Evolutionary conservation across 2,888 invertebrate species (phyloP), one percentile per base, ranked within the genome.

Genomic region (Hyalella azteca): DNA sequence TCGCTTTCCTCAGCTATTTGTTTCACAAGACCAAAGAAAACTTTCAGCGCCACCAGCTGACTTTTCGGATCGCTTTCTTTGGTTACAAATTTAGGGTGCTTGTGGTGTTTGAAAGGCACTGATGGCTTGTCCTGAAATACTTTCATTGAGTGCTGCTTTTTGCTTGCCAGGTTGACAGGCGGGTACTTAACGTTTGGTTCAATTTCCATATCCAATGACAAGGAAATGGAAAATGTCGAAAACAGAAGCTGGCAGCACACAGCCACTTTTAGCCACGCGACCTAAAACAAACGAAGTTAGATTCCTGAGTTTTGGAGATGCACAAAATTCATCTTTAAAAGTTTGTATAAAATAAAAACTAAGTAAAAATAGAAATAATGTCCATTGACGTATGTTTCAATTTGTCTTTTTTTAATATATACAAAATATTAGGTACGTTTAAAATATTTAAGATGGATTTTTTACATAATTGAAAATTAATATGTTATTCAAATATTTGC

Each of bases 11-110:
- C 66, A 0, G 39, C 66, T 7, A 66, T 36, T 66, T 66, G 66
- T 19, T 66, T 66, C 29, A 66, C 66, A 39, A 66, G 66, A 36
- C 36, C 66, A 3, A 66, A 19, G 66, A 66, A 66, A 36, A 66
- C 36, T 66, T 66, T 66, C 1, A 66, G 66, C 3, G 66, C 66
- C n/a, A 66, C 36, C 15, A 66, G 39, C 66, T 66, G 66, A n/a
- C 36, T 66, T 66, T 15, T 66, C 36, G 66, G 15, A 19, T 66
- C 66, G 7, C 36, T 36, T 11, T n/a, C 36, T 7, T 66, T 36
- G 66, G 19, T 32, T 9, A 32, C 39, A 36, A 66, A 36, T 36
- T 66, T 66, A 0, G 66, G 66, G 19, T 66, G 66, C 19, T 66
- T 5, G 9, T 32, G 32, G 7, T 11, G 7, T 29, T 66, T 5